Evolutionary conservation across 2,113 vertebrate genomes (phyloP).

Genomic region (Steatornis caripensis): DNA sequence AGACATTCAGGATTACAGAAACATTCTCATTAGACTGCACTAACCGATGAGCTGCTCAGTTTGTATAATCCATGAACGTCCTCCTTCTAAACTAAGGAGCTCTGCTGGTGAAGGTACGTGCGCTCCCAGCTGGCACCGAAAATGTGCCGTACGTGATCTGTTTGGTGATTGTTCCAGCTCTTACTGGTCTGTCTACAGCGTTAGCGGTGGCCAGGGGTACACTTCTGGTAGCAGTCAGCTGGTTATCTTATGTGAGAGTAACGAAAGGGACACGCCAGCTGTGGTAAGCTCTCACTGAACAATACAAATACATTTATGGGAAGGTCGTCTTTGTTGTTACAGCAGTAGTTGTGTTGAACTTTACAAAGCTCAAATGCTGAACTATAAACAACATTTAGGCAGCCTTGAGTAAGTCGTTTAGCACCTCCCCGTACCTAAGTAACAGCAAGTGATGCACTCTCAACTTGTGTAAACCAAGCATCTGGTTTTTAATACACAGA

Average conservation of each 20-base stretch:
- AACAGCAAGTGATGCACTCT: background rate
- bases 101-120: fast-evolving
- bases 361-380: background rate
- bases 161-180: background rate
- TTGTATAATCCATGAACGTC: background rate
- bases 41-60: background rate
- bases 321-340: background rate
- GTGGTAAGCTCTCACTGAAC: background rate
- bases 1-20: background rate
- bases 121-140: fast-evolving
- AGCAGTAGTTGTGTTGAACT: background rate
- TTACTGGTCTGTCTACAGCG: background rate
- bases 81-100: background rate
- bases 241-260: background rate
- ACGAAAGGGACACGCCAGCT: background rate
- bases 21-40: background rate
- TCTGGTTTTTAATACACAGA: background rate
- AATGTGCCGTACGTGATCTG: fast-evolving
- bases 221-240: background rate
- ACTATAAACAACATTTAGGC: background rate
- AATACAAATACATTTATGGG: background rate
- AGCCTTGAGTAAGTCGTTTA: background rate
- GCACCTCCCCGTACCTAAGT: background rate
- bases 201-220: background rate
- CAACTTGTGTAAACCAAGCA: background rate